Evolutionary conservation across 2,797 vertebrate genomes (phyloP), one percentile per base, ranked within the genome.

Genomic region (Delichon dasypus): DNA sequence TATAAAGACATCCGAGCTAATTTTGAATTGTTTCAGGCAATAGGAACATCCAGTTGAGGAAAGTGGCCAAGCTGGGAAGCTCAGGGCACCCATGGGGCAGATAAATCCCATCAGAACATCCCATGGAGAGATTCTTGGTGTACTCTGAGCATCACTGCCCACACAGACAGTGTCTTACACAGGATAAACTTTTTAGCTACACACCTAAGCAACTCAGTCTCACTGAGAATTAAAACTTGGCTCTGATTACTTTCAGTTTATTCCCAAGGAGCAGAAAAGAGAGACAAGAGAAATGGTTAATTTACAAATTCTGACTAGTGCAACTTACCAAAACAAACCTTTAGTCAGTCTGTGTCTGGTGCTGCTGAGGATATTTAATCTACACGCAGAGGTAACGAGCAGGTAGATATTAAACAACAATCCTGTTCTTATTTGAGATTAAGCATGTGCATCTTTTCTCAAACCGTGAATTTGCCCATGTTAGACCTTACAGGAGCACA

Each of bases 71-170:
- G 16, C 13, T n/a, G n/a, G 30, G 27, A 85, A 67, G 14, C 8
- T 60, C n/a, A 58, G 13, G 10, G 5, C 9, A 3, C 44, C 40
- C 13, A 16, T 5, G 7, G 8, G 12, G 9, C 32, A 61, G 10
- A 58, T 3, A 65, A 72, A 85, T 4, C 2, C 22, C 34, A 11
- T 4, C 0, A 0, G 16, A 29, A n/a, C 9, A 4, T 50, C 7
- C n/a, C 40, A 21, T 10, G 20, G 4, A 18, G 11, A 61, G 20
- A 62, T 23, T 48, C 17, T 27, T 47, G 40, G 13, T 9, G 15
- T 67, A 19, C 20, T 64, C 5, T 3, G 19, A 72, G 23, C 67
- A 73, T 16, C 50, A 10, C 22, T 57, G 32, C 11, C 29, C 38
- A 40, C 36, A 51, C 0, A 0, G 16, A 8, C n/a, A 47, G n/a